Evolutionary conservation across 2,797 vertebrate genomes (phyloP), one percentile per base, ranked within the genome.

Genomic region (Amblyraja radiata): DNA sequence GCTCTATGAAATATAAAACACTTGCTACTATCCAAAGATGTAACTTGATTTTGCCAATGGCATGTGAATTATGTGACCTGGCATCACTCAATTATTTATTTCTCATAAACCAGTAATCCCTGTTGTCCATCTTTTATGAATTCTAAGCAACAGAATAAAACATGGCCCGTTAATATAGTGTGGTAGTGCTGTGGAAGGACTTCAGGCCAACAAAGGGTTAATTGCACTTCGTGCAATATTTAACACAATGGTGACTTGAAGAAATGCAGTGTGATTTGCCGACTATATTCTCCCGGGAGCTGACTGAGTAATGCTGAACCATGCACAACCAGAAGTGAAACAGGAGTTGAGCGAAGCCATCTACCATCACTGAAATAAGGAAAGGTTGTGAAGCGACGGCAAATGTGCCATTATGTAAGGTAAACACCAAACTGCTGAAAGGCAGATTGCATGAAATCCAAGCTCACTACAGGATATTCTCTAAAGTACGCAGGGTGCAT

Each of bases 41-140:
- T 68, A 68, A 68, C 84, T 88, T 88, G 84, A 14, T 68, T 21
- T 88, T 88, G 84, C 84, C 61, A 88, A 88, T 18, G 84, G 63
- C 84, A 88, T 68, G 61, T 88, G 63, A 88, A 63, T 88, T 88
- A 88, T 88, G 84, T 88, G 84, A 23, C 84, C 84, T 88, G 84
- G 84, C 84, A 88, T 18, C 61, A 36, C 84, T 88, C 84, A 88
- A 88, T 88, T 88, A 88, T 88, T 88, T 88, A 88, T 68, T 88
- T 36, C 68, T 88, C 84, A 88, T 88, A 88, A 88, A 88, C 63
- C 36, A 88, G 61, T 63, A 88, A 68, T 68, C 63, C 84, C 63
- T 68, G 84, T 88, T 88, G 84, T 68, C 61, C 63, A 68, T 68
- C 63, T n/a, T 88, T 88, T 68, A 88, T 88, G 61, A 88, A 88